Conservation (phyloP, 23 tunicate genomes). For the Halocynthia roretzi region DNA sequence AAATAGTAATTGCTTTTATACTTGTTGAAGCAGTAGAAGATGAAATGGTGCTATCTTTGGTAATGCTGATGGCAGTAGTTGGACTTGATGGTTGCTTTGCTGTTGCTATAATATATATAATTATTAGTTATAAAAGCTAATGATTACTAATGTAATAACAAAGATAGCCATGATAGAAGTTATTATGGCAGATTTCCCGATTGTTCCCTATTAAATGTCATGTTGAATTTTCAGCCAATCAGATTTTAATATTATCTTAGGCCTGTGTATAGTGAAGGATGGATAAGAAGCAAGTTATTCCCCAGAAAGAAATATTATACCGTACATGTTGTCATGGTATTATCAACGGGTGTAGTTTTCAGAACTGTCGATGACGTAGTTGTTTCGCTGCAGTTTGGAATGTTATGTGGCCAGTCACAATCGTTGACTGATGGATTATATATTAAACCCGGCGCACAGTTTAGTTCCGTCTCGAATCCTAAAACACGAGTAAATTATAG, state of each 20-base stretch:
- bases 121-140: background rate
- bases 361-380: background rate
- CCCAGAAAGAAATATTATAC: background rate
- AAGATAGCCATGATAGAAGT: background rate
- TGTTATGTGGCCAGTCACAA: constrained; percentile 10
- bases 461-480: background rate
- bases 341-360: background rate
- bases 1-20: background rate
- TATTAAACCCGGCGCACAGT: background rate
- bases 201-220: too few relatives aligned
- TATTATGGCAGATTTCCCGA: background rate
- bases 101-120: background rate
- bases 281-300: background rate
- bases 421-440: background rate
- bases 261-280: too few relatives aligned
- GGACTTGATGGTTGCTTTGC: background rate
- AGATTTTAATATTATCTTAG: too few relatives aligned
- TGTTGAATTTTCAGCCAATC: too few relatives aligned
- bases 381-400: background rate
- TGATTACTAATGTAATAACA: background rate
- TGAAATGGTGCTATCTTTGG: background rate
- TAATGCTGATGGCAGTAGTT: background rate
- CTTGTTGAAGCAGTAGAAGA: background rate
- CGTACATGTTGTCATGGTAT: background rate
- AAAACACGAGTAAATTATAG: background rate